These are phyloP conservation scores for Colistium nudipinnis DNA, from an alignment of 2,113 vertebrate genomes.

Conservation along the genomic window DNA sequence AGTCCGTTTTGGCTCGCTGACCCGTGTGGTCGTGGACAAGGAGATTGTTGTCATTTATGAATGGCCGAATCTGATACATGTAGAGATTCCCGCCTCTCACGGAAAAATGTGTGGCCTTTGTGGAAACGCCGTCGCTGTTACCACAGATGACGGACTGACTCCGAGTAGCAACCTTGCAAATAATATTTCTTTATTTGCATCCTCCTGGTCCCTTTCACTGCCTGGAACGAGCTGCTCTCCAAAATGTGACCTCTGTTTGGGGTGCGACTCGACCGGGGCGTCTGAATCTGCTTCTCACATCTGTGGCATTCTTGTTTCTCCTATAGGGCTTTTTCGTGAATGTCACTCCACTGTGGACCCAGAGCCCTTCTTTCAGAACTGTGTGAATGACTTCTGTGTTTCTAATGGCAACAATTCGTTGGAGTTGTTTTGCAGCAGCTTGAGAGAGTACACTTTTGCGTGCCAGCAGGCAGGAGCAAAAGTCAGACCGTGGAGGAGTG, in stretches of 20 bases:
- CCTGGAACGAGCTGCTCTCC: constrained; percentile 20
- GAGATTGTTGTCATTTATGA: constrained; percentile 27
- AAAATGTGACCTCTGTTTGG: constrained; percentile 37
- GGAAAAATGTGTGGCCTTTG: constrained; percentile 53
- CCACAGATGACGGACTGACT: constrained; percentile 41
- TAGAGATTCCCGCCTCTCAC: constrained; percentile 1
- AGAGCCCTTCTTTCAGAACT: constrained; percentile 49
- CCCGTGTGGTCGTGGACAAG: constrained; percentile 5
- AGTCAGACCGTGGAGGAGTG: constrained; percentile 54
- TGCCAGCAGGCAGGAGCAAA: constrained; percentile 53
- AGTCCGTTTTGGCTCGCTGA: constrained; percentile 11
- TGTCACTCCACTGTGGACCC: constrained; percentile 54
- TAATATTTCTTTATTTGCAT: constrained; percentile 3
- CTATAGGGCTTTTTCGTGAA: constrained; percentile 49
- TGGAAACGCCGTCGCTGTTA: constrained; percentile 13
- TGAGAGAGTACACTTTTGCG: constrained; percentile 49
- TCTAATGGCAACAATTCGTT: constrained; percentile 32
- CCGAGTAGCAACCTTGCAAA: neutral
- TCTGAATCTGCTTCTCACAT: constrained; percentile 40
- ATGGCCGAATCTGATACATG: constrained; percentile 26
- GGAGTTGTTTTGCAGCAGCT: constrained; percentile 43
- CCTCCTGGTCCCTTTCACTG: constrained; percentile 32
- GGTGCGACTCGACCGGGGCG: constrained; percentile 21
- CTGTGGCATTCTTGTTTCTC: constrained; percentile 48
- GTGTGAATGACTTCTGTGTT: constrained; percentile 59